Percentiles rank a stretch among this genome's conserved stretches.
phyloP scores from a whole-genome alignment of 2,113 vertebrate species.

The Raja brachyura region DNA sequence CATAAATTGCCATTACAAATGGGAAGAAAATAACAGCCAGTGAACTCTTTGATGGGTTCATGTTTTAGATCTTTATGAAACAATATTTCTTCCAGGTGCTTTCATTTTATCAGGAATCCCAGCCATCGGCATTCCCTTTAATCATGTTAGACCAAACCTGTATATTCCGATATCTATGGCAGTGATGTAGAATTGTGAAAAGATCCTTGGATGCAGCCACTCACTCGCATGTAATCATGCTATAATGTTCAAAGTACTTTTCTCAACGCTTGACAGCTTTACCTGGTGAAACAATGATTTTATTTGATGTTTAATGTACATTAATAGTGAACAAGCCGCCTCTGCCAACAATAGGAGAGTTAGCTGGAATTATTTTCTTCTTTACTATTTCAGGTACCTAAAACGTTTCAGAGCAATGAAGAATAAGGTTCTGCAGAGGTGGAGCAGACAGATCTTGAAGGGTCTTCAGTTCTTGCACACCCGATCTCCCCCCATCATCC shows the following conservation, averaged over 20 bases:
- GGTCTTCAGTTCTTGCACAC: slow-evolving; percentile 95
- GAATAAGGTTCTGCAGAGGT: slow-evolving; percentile 84
- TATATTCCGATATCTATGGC: too few species aligned
- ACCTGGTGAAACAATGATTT: not conserved
- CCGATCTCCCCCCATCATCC: slow-evolving; percentile 88
- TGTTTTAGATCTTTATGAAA: not conserved
- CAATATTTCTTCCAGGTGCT: not conserved
- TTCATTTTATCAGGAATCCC: too few species aligned
- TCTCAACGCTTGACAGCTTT: not conserved
- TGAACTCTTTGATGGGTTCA: not conserved
- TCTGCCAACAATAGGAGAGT: not conserved
- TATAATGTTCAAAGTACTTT: too few species aligned
- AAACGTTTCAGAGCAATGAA: slow-evolving; percentile 98
- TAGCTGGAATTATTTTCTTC: not conserved
- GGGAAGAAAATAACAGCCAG: not conserved
- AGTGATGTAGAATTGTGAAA: too few species aligned
- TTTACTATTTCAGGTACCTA: slow-evolving; percentile 65
- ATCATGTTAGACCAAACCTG: too few species aligned
- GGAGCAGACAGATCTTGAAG: slow-evolving; percentile 89
- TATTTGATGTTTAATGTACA: not conserved
- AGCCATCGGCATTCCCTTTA: too few species aligned
- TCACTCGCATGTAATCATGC: too few species aligned
- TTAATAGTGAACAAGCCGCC: not conserved
- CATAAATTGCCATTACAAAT: not conserved
- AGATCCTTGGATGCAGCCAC: too few species aligned